These are phyloP conservation scores for Boulengeromyrus knoepffleri DNA, from an alignment of 2,113 vertebrate genomes.

Conservation along the genomic window DNA sequence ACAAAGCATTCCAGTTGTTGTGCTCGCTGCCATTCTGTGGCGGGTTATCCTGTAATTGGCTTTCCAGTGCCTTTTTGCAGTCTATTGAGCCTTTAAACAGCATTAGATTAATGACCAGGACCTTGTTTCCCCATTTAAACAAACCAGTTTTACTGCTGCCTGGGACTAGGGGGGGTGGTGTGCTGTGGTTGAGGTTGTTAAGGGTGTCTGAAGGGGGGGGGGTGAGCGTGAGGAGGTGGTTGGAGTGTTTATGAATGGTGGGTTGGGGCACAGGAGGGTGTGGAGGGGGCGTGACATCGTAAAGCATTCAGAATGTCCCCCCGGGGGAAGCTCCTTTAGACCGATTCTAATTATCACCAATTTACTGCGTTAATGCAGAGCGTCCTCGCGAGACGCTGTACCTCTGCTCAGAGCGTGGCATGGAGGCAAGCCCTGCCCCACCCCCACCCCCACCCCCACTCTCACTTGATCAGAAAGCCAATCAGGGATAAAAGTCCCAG, in stretches of 20 bases:
- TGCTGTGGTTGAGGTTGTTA: neutral
- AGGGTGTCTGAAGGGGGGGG: neutral
- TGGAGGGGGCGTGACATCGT: slow-evolving; percentile 10
- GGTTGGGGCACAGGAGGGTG: neutral
- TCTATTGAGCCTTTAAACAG: slow-evolving; percentile 25
- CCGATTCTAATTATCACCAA: slow-evolving; percentile 32
- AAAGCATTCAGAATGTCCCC: slow-evolving; percentile 25
- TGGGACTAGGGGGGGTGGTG: neutral
- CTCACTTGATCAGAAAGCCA: neutral
- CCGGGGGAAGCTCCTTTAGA: neutral
- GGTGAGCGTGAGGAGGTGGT: neutral
- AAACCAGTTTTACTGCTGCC: slow-evolving; percentile 22
- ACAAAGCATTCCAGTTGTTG: neutral
- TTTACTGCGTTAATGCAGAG: slow-evolving; percentile 26
- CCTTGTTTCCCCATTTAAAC: slow-evolving; percentile 17
- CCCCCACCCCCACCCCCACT: neutral
- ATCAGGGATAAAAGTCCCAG: neutral
- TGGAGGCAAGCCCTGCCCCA: neutral
- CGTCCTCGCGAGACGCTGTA: slow-evolving; percentile 14
- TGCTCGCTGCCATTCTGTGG: neutral
- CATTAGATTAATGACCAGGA: slow-evolving; percentile 20
- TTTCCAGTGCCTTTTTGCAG: slow-evolving; percentile 23
- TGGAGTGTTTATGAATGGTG: neutral
- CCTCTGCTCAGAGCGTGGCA: slow-evolving; percentile 1
- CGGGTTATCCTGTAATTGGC: slow-evolving; percentile 5